Conservation (phyloP, 1,140 invertebrate species). For the Tribolium castaneum region DNA sequence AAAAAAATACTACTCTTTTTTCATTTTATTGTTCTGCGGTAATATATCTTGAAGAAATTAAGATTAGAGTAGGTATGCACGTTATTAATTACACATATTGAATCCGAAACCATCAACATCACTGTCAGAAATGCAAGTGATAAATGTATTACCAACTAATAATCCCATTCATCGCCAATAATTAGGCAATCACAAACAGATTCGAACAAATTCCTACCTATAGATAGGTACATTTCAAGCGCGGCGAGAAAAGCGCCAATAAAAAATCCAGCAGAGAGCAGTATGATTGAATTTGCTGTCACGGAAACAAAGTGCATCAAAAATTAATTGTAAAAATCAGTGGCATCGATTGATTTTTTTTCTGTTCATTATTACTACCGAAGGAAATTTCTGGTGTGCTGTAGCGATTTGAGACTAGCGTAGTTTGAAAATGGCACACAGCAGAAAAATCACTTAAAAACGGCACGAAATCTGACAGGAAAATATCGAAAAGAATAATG, state of each 20-base stretch:
- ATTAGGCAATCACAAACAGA: slow-evolving; percentile 35
- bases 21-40: slow-evolving; percentile 31
- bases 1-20: slow-evolving; percentile 22
- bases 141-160: slow-evolving; percentile 37
- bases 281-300: slow-evolving; percentile 4
- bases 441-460: slow-evolving; percentile 34
- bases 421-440: slow-evolving; percentile 25
- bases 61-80: slow-evolving; percentile 27
- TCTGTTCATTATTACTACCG: neutral
- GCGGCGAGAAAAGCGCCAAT: neutral
- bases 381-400: neutral
- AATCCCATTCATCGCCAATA: slow-evolving; percentile 32
- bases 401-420: slow-evolving; percentile 5
- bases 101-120: slow-evolving; percentile 24
- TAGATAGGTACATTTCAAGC: neutral
- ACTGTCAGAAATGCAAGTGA: slow-evolving; percentile 33
- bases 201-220: neutral
- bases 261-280: neutral
- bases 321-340: slow-evolving; percentile 9
- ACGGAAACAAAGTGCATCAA: slow-evolving; percentile 1
- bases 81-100: slow-evolving; percentile 42
- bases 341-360: neutral
- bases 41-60: slow-evolving; percentile 32
- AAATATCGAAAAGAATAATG: slow-evolving; percentile 35
- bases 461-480: slow-evolving; percentile 31